A percentile compares a stretch with the other conserved stretches of the same genome.
phyloP scores from a whole-genome alignment of 2,113 vertebrate genomes.

The Percina caprodes region DNA sequence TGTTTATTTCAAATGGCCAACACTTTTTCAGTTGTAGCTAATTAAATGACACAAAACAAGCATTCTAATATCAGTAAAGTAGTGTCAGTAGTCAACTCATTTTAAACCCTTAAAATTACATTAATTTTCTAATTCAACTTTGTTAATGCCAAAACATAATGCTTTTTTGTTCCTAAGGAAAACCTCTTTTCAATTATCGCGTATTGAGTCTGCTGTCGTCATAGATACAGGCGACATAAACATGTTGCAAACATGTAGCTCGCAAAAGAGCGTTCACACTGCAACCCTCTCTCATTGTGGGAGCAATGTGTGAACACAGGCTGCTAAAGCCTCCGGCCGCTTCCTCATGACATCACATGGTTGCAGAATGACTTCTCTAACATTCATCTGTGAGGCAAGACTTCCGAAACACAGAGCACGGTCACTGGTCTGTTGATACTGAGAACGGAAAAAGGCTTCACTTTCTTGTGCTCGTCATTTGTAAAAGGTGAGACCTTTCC shows the following conservation, averaged over 20 bases:
- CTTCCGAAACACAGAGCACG: conserved; percentile 46
- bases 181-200: background rate
- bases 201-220: background rate
- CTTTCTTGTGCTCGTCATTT: background rate
- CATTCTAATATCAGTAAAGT: background rate
- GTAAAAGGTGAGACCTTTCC: conserved; percentile 51
- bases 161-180: too few species aligned
- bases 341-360: conserved; percentile 84
- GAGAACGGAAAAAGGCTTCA: conserved; percentile 1
- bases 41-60: background rate
- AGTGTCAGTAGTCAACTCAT: background rate
- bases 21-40: background rate
- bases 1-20: conserved; percentile 15
- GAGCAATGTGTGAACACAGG: background rate
- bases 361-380: conserved; percentile 74
- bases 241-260: background rate
- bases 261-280: conserved; percentile 1
- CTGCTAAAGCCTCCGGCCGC: conserved; percentile 61
- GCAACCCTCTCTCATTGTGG: background rate
- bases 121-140: background rate
- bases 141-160: too few species aligned
- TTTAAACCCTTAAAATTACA: background rate
- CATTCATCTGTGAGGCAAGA: conserved; percentile 61
- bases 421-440: conserved; percentile 25
- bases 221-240: conserved; percentile 27